Base-by-base conservation (phyloP, 2,797 vertebrate genomes). In the Intellagama lesueurii region DNA sequence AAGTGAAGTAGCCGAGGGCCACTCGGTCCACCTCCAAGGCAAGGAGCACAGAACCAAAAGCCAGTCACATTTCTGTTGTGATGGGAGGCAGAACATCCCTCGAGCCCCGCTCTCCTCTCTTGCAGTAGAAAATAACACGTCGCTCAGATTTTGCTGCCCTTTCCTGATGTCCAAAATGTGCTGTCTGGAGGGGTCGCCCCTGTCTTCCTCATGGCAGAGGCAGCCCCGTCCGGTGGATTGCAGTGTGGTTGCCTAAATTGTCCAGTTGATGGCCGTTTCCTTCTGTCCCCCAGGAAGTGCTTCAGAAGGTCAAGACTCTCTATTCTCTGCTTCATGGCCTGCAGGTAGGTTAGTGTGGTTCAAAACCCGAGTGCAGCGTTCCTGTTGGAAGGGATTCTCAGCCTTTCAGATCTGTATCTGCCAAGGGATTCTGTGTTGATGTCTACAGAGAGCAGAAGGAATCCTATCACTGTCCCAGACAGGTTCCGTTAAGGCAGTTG, bases 301-400 rank as follows among this genome's bases (percentile, higher is more conserved):
- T 96, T 68, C 98, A 98, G 94, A 96, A 97, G 69, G 91, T 99
- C 93, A 95, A 97, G 93, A 97, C 97, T 72, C 97, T 99, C 84
- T 98, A 98, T 35, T 94, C 96, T 40, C 96, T 98, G 73, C 97
- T 99, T 0, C 98, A 98, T 0, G 96, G 97, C n/a, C 96, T 99
- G 1, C 98, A 98, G 98, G 98, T 98, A 98, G 98, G 98, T 98
- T 4, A 95, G 97, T 91, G 24, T 30, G 64, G 19, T 17, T 56
- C 17, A 8, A 72, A 30, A 6, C 24, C 2, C 30, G 4, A 5
- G 1, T 3, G 44, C 64, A 52, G 1, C 0, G 32, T 4, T 40
- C 3, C 30, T 2, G 7, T 3, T 17, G 1, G 2, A 12, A 3
- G 75, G 85, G 5, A 9, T 40, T 24, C 3, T 4, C 9, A 26